Base-by-base conservation (phyloP, 2,888 invertebrate genomes). In the Cataglyphis livida region DNA sequence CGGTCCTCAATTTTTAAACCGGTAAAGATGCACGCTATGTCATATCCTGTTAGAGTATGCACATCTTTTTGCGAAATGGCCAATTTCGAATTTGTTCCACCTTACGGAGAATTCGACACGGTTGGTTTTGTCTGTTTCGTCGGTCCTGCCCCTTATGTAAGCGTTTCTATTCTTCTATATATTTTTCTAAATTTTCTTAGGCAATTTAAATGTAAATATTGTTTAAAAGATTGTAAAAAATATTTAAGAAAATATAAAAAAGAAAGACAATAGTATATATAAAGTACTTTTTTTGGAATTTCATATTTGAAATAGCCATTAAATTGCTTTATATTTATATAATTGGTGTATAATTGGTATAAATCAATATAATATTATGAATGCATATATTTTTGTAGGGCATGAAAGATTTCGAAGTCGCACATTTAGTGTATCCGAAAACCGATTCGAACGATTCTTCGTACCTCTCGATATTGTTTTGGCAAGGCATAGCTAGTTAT, bases 91-190 rank as follows among this genome's bases (percentile, higher is more conserved):
- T 95, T 95, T 85, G 91, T 93, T 82, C 95, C 96, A 5, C 84
- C 93, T 12, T 97, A 96, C 91, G 96, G 96, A 84, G 98, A 98
- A 95, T 95, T 97, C 86, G 98, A 98, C 94, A 96, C 97, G 12
- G 96, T 96, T 5, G 98, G 98, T 1, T 90, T 97, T 3, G 95
- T 98, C 57, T 95, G 97, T 35, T 94, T 95, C 81, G 95, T 96
- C 54, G 96, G 95, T 85, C 95, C 95, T 35, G 93, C 95, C 38
- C 95, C 94, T 35, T 92, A 94, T 83, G 95, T 95, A 88, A 93
- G 93, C 51, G 18, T 48, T 28, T 25, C 1, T 15, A 3, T 44
- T 5, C 25, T 25, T 25, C 25, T 28, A 28, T 28, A 12, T 38
- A 44, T 61, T 51, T 64, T 65, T 65, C n/a, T 35, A 1, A 6